Conservation (phyloP, 2,797 vertebrate genomes). For the Xiphophorus birchmanni region DNA sequence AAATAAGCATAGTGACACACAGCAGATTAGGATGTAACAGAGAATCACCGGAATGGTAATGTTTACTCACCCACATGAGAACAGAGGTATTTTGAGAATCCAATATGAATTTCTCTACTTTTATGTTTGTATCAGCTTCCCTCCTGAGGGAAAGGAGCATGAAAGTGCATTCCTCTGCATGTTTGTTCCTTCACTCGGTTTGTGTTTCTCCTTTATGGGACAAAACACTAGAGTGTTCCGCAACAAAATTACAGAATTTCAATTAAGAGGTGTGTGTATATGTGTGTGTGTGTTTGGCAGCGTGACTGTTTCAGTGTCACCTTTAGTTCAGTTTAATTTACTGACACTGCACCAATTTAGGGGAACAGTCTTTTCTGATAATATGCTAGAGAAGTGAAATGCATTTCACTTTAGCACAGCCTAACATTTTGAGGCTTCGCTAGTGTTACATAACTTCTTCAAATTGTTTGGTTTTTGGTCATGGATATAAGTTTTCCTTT, state of each 20-base stretch:
- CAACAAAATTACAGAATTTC: conserved; percentile 39
- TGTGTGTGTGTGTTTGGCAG: conserved; percentile 7
- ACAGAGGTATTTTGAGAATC: conserved; percentile 47
- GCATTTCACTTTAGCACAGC: not conserved
- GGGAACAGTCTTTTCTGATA: not conserved
- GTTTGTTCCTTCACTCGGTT: conserved; percentile 19
- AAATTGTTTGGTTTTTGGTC: not conserved
- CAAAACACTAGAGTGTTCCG: conserved; percentile 43
- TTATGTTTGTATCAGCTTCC: conserved; percentile 64
- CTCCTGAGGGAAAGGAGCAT: conserved; percentile 39
- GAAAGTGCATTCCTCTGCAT: conserved; percentile 12
- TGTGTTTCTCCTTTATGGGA: conserved; percentile 28
- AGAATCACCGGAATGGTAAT: conserved; percentile 61
- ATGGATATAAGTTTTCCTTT: not conserved
- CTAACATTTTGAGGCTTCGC: not conserved
- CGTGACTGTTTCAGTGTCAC: not conserved
- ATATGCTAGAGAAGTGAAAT: not conserved
- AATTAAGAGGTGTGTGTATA: conserved; percentile 31
- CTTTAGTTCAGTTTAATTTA: not conserved
- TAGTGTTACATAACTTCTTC: not conserved
- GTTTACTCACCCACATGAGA: conserved; percentile 58
- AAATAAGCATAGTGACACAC: conserved; percentile 32
- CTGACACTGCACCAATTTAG: not conserved
- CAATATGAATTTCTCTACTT: conserved; percentile 64
- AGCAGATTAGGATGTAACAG: conserved; percentile 58